Percentiles rank a stretch among this genome's conserved stretches.
These are phyloP conservation scores for Philopedon plagiatum DNA, from an alignment of 2,888 invertebrate genomes.

Conservation along the genomic window DNA sequence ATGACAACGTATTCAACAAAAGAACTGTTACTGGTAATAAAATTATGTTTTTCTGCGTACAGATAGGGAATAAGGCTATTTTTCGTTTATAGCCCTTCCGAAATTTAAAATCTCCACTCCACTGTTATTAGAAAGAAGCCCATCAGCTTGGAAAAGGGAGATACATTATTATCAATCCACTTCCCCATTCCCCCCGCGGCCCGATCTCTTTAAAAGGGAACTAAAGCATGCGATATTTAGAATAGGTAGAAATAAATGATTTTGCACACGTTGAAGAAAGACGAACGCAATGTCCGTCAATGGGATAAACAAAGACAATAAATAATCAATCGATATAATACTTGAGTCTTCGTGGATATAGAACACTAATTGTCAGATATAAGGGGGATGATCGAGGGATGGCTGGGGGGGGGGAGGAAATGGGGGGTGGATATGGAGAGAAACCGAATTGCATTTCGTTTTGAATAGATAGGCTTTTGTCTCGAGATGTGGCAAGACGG, in stretches of 20 bases:
- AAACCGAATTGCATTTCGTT: conserved; percentile 44
- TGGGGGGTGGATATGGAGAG: conserved; percentile 32
- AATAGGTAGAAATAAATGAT: conserved; percentile 62
- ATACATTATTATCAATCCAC: conserved; percentile 51
- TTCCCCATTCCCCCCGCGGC: conserved; percentile 7
- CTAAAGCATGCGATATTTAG: conserved; percentile 51
- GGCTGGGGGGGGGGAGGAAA: conserved; percentile 7
- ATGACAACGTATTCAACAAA: too few relatives aligned
- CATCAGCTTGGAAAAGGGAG: conserved; percentile 48
- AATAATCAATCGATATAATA: conserved; percentile 67
- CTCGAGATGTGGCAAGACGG: conserved; percentile 18
- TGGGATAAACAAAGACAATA: conserved; percentile 56
- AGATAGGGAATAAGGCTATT: too few relatives aligned
- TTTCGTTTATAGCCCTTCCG: neutral
- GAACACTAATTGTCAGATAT: conserved; percentile 53
- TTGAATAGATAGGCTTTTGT: conserved; percentile 35
- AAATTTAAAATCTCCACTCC: conserved; percentile 19
- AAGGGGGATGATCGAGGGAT: conserved; percentile 39
- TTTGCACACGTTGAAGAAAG: conserved; percentile 60
- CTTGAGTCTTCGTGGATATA: conserved; percentile 50
- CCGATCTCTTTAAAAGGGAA: conserved; percentile 45
- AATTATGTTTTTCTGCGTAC: too few relatives aligned
- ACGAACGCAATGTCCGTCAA: conserved; percentile 63
- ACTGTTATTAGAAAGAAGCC: conserved; percentile 42
- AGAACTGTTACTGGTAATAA: too few relatives aligned